Percentiles rank a stretch among this genome's conserved stretches.
phyloP scores from a whole-genome alignment of 1,140 invertebrate species.

The Drosophila watanabei region DNA sequence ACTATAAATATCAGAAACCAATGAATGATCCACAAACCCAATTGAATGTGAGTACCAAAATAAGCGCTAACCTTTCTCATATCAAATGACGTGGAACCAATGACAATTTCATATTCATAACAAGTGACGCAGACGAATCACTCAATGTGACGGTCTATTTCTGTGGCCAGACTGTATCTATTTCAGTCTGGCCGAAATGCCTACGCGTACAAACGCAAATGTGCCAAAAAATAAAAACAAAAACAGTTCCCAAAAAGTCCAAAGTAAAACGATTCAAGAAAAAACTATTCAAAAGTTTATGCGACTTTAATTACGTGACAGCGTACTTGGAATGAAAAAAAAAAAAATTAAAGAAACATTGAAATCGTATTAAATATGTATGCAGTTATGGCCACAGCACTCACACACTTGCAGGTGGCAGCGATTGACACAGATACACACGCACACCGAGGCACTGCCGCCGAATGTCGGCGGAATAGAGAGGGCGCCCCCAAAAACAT shows the following conservation, averaged over 20 bases:
- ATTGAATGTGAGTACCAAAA: slow-evolving; percentile 6
- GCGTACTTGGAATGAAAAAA: slow-evolving; percentile 44
- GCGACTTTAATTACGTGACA: slow-evolving; percentile 80
- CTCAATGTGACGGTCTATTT: slow-evolving; percentile 39
- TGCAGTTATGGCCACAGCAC: slow-evolving; percentile 60
- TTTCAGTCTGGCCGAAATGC: slow-evolving; percentile 53
- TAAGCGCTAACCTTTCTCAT: not conserved
- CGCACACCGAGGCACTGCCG: slow-evolving; percentile 11
- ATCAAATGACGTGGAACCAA: slow-evolving; percentile 34
- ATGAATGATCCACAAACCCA: not conserved
- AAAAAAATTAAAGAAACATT: slow-evolving; percentile 50
- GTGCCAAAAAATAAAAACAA: slow-evolving; percentile 34
- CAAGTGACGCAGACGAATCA: slow-evolving; percentile 28
- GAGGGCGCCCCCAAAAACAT: slow-evolving; percentile 16
- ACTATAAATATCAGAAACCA: not conserved
- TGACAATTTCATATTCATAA: slow-evolving; percentile 29
- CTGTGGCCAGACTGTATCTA: slow-evolving; percentile 27
- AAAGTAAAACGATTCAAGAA: slow-evolving; percentile 48
- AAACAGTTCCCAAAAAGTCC: slow-evolving; percentile 22
- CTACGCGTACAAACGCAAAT: slow-evolving; percentile 58
- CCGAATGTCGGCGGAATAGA: slow-evolving; percentile 3
- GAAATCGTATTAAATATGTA: slow-evolving; percentile 75
- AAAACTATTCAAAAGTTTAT: slow-evolving; percentile 59
- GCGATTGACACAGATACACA: slow-evolving; percentile 65
- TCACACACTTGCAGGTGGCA: slow-evolving; percentile 22